phyloP scores from a whole-genome alignment of 2,113 vertebrate species.

The Micromys minutus region DNA sequence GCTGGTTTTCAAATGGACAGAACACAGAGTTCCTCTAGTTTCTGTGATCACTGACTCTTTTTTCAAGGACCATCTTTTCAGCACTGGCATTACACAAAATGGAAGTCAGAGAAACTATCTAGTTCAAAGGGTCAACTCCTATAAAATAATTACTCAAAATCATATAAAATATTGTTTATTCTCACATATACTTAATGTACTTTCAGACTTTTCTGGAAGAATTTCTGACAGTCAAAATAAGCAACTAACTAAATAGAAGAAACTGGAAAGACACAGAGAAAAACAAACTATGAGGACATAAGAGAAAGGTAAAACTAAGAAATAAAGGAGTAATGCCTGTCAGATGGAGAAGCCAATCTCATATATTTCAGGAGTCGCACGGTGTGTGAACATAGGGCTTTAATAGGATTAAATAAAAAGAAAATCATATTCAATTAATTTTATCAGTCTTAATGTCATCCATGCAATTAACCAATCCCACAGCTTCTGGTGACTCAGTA shows the following conservation, averaged over 20 bases:
- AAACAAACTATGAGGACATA: neutral
- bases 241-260: constrained; percentile 46
- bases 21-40: neutral
- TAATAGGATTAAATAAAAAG: neutral
- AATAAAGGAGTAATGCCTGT: neutral
- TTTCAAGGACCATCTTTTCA: constrained; percentile 3
- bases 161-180: constrained; percentile 62
- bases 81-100: neutral
- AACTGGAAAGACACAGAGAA: constrained; percentile 19
- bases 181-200: constrained; percentile 38
- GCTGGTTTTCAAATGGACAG: neutral
- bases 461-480: neutral
- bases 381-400: neutral
- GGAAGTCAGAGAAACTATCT: neutral
- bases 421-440: constrained; percentile 4
- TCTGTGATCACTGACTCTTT: neutral
- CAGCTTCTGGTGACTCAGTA: neutral
- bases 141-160: constrained; percentile 65
- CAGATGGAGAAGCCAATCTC: constrained; percentile 3
- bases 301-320: constrained; percentile 27
- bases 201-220: constrained; percentile 30
- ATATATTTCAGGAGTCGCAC: neutral
- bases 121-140: constrained; percentile 44
- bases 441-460: neutral
- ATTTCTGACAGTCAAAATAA: constrained; percentile 67